Base-by-base conservation (phyloP, 2,888 invertebrate genomes). In the Trissolcus japonicus region DNA sequence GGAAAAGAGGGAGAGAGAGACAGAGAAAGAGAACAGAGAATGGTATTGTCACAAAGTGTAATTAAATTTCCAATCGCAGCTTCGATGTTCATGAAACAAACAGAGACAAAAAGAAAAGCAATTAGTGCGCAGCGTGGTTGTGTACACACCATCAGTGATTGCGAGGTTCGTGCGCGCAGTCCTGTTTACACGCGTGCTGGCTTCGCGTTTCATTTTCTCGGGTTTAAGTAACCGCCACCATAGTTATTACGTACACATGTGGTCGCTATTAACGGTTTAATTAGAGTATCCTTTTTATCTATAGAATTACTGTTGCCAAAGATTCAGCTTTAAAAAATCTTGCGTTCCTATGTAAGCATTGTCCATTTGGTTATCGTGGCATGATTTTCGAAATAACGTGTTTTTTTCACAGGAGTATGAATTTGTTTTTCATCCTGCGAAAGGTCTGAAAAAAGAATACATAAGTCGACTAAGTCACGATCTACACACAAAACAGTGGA, bases 231-330 rank as follows among this genome's bases (percentile, higher is more conserved):
- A 86, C 85, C 84, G 79, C 80, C 80, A 79, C 67, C 63, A 78
- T 75, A 72, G 83, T 84, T 83, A 82, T 87, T 87, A 86, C 83
- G 81, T 82, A 83, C 86, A 85, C 84, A 83, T 84, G 86, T 83
- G 81, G 85, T 81, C 78, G 83, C 87, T 86, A 87, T 88, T 88
- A 88, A 86, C 86, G 86, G 85, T 88, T 87, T 86, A 88, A 87
- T 87, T 88, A 88, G 86, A 86, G 86, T 88, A 88, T 88, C 86
- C 9, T 88, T 88, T 88, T 87, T 85, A 88, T 87, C 86, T 83
- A 85, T 77, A 78, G 86, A 85, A 88, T 88, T 88, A 87, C 82
- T 1, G 61, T 72, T 21, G 72, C 35, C 35, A 11, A 35, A 35
- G 35, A 6, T 0, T 35, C 35, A 35, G 35, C 35, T 46, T 43